These are phyloP conservation scores for Brachionus manjavacas DNA, from an alignment of 1,140 invertebrate genomes.

Conservation along the genomic window DNA sequence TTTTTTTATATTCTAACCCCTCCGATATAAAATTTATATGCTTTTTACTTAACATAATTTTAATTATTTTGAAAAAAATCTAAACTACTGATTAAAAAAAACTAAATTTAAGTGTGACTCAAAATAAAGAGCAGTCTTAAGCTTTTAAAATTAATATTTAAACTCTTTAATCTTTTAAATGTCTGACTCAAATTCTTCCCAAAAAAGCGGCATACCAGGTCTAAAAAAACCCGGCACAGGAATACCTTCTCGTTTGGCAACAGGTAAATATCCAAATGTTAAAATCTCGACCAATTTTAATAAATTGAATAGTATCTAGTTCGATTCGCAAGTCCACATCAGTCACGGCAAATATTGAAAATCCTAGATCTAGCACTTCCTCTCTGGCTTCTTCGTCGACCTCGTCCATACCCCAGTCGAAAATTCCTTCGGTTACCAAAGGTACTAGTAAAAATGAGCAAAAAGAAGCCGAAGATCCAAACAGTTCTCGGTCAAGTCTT, in stretches of 20 bases:
- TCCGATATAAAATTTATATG: neutral
- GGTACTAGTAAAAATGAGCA: neutral
- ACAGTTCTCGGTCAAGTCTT: constrained; percentile 1
- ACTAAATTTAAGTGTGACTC: constrained; percentile 22
- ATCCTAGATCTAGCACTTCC: neutral
- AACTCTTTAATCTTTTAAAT: neutral
- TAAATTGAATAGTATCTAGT: neutral
- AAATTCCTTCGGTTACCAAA: neutral
- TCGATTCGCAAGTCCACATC: neutral
- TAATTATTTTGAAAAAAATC: neutral
- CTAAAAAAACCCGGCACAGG: neutral
- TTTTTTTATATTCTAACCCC: neutral
- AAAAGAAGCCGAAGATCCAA: neutral
- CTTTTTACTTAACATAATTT: neutral
- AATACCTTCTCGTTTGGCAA: neutral
- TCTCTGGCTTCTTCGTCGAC: neutral
- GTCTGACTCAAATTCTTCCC: neutral
- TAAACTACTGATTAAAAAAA: neutral
- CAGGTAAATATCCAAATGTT: neutral
- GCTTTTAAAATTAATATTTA: neutral
- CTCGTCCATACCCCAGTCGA: neutral
- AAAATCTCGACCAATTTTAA: neutral
- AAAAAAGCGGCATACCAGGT: neutral
- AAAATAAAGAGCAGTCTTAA: neutral
- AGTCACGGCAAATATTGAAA: neutral